Conservation (phyloP, 2,113 vertebrate species). For the Synodontis membranacea region DNA sequence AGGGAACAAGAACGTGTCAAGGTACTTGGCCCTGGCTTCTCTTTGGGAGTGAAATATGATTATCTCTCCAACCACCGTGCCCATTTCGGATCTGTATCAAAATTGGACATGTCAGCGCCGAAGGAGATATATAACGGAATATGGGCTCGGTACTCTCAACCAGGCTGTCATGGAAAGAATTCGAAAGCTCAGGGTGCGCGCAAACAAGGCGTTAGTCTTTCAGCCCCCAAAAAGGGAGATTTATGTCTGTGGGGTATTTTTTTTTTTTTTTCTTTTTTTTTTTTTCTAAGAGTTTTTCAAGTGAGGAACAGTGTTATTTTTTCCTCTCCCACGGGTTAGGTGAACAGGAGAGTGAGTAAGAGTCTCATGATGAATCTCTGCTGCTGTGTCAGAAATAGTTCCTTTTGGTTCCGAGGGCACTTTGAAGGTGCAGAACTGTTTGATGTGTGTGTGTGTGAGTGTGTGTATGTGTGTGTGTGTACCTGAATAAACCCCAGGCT, state of each 20-base stretch:
- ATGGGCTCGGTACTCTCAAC: conserved; percentile 51
- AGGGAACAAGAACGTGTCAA: conserved; percentile 82
- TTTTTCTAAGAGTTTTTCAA: conserved; percentile 63
- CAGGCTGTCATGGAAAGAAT: conserved; percentile 66
- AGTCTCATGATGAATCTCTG: conserved; percentile 63
- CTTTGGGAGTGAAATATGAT: conserved; percentile 38
- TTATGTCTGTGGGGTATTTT: conserved; percentile 58
- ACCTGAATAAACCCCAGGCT: conserved; percentile 20
- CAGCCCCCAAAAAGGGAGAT: conserved; percentile 57
- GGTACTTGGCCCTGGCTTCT: conserved; percentile 65
- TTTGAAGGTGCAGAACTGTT: conserved; percentile 63
- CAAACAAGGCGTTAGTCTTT: conserved; percentile 56
- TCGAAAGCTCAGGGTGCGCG: conserved; percentile 51
- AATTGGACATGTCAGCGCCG: conserved; percentile 42
- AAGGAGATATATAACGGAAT: conserved; percentile 52
- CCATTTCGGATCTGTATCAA: conserved; percentile 22
- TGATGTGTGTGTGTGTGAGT: conserved; percentile 36
- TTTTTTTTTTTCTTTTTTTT: conserved; percentile 59
- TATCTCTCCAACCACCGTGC: conserved; percentile 24
- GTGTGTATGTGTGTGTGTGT: neutral
- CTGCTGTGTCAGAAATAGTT: conserved; percentile 70
- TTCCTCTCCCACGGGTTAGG: conserved; percentile 59
- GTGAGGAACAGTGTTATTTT: conserved; percentile 64
- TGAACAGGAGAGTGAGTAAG: conserved; percentile 61
- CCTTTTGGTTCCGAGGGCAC: conserved; percentile 50